A percentile compares a stretch with the other conserved stretches of the same genome.
Conservation (phyloP, 1,140 invertebrate species). For the Heliconius hermathena region DNA sequence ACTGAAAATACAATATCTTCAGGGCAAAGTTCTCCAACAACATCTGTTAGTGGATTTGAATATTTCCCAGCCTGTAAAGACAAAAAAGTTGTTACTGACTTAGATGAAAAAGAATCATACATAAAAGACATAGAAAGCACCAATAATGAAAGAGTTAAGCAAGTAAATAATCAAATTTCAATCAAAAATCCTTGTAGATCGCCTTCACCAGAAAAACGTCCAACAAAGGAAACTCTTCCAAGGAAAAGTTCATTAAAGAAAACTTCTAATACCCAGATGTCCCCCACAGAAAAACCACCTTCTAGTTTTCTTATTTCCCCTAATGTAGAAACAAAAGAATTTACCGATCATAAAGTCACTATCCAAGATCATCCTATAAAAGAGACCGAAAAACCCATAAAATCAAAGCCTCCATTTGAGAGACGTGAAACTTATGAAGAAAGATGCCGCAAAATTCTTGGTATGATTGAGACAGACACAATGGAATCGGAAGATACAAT, state of each 20-base stretch:
- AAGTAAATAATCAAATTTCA: slow-evolving; percentile 41
- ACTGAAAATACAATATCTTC: slow-evolving; percentile 63
- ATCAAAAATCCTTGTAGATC: slow-evolving; percentile 73
- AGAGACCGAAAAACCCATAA: slow-evolving; percentile 46
- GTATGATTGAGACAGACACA: slow-evolving; percentile 80
- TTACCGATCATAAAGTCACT: slow-evolving; percentile 52
- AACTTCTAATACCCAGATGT: slow-evolving; percentile 49
- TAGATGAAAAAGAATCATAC: slow-evolving; percentile 55
- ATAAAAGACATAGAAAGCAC: slow-evolving; percentile 39
- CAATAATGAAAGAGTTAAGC: slow-evolving; percentile 31
- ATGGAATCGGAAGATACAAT: slow-evolving; percentile 42
- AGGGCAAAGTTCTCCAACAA: slow-evolving; percentile 78
- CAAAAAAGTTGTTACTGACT: slow-evolving; percentile 65
- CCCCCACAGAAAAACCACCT: slow-evolving; percentile 70
- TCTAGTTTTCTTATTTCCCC: slow-evolving; percentile 70
- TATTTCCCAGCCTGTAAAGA: slow-evolving; percentile 68
- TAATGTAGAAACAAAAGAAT: slow-evolving; percentile 53
- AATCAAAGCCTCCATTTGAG: slow-evolving; percentile 75
- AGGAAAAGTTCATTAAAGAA: slow-evolving; percentile 80
- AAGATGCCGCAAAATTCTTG: slow-evolving; percentile 85
- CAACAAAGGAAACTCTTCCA: slow-evolving; percentile 61
- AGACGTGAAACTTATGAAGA: slow-evolving; percentile 87
- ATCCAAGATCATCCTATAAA: slow-evolving; percentile 60
- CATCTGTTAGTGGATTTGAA: slow-evolving; percentile 78
- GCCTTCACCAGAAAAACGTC: slow-evolving; percentile 67